Evolutionary conservation across 1,140 invertebrate species (phyloP), one percentile per base, ranked within the genome.

Genomic region (Phortica variegata): DNA sequence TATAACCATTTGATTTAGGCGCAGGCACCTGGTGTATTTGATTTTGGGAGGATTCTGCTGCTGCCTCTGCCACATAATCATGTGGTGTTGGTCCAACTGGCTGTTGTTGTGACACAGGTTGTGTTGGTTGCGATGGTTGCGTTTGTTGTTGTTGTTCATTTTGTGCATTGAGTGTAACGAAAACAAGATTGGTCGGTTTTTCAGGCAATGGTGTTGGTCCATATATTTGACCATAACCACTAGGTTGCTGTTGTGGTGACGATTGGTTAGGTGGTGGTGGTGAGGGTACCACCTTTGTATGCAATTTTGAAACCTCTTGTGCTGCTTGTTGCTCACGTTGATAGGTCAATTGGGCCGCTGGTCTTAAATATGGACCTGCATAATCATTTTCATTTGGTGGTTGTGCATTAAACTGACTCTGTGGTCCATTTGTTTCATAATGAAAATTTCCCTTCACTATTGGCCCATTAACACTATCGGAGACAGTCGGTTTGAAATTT

Each of bases 1-100:
- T 81, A 40, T 77, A 79, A 23, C 77, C 77, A 43, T 61, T 61
- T 3, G 62, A 55, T 21, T 66, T 61, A 4, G 40, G 50, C 12
- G 42, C 39, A 0, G 47, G 41, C 7, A 54, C 60, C 4, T 68
- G 60, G n/a, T 58, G 60, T 4, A 44, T 3, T 19, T 56, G 29
- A 12, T 51, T 56, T 15, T 60, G 59, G 3, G 66, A 71, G n/a
- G 61, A 32, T 18, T 68, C 58, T 0, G 58, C 61, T 0, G 54
- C 50, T 4, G 68, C 63, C 21, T 72, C 68, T 0, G 55, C 47
- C 2, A 65, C 66, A 36, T 65, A 72, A 0, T 61, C 45, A n/a
- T 72, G 62, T 0, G 68, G 58, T 10, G 46, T 49, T 0, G 63
- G 60, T 3, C 59, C 29, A 19, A 46, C 23, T 13, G 10, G 56